Percentiles rank a stretch among this genome's conserved stretches.
These are phyloP conservation scores for Steatocranus sp. DNA, from an alignment of 2,797 vertebrate species.

Conservation along the genomic window DNA sequence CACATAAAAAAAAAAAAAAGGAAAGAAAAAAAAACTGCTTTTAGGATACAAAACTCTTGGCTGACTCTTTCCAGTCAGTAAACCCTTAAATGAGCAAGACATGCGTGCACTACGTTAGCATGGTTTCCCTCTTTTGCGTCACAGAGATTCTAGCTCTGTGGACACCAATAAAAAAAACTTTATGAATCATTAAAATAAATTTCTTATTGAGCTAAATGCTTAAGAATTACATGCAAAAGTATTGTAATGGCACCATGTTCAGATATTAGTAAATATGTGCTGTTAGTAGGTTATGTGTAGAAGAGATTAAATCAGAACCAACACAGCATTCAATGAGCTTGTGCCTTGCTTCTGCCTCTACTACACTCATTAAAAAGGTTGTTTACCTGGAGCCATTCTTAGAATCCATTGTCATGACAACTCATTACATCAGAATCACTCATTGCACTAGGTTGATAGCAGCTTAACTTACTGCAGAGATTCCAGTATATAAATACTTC, in stretches of 20 bases:
- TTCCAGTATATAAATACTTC: background rate
- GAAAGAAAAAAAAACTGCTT: background rate
- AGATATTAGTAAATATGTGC: background rate
- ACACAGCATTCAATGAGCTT: background rate
- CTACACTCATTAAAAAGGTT: background rate
- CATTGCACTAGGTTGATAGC: background rate
- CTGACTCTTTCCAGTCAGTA: background rate
- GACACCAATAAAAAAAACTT: background rate
- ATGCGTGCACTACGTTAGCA: background rate
- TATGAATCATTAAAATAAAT: background rate
- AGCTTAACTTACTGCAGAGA: background rate
- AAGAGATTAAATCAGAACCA: background rate
- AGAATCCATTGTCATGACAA: conserved; percentile 29
- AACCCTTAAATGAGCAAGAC: background rate
- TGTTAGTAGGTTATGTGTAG: background rate
- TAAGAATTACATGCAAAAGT: background rate
- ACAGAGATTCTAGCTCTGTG: background rate
- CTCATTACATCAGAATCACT: background rate
- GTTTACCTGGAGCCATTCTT: background rate
- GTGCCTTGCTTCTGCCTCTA: background rate
- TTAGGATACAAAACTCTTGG: background rate
- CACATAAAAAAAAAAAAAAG: background rate
- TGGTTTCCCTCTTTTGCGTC: background rate
- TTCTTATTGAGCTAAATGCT: background rate
- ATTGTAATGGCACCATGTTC: background rate